Percentiles rank a stretch among this genome's conserved stretches.
Evolutionary conservation across 2,113 vertebrate species (phyloP).

Genomic region (Heterochromis multidens): DNA sequence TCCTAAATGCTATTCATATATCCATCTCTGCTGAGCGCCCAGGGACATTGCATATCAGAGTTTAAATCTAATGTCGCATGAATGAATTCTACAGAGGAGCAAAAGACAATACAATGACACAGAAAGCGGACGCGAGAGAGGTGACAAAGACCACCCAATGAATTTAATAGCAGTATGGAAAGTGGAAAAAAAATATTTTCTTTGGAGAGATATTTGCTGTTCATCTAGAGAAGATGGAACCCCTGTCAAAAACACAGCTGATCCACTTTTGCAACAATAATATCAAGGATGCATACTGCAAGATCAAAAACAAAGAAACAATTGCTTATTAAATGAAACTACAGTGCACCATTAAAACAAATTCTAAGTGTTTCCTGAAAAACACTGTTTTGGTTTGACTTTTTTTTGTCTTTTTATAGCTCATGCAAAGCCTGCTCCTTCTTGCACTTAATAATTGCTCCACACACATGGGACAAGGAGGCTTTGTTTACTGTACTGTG

Average conservation of each 20-base stretch:
- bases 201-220: background rate
- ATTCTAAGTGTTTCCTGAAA: constrained; percentile 10
- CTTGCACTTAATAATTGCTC: constrained; percentile 72
- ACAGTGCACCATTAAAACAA: constrained; percentile 28
- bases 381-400: constrained; percentile 7
- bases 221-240: background rate
- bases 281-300: background rate
- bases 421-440: constrained; percentile 49
- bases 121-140: constrained; percentile 5
- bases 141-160: constrained; percentile 23
- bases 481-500: constrained; percentile 68
- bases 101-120: constrained; percentile 44
- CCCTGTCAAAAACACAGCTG: background rate
- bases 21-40: constrained; percentile 48
- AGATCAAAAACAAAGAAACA: constrained; percentile 3
- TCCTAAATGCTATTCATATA: constrained; percentile 70
- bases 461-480: constrained; percentile 53
- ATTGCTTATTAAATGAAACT: background rate
- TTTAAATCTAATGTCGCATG: constrained; percentile 57
- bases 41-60: constrained; percentile 57
- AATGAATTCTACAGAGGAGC: constrained; percentile 48
- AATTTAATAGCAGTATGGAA: constrained; percentile 31
- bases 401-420: constrained; percentile 40
- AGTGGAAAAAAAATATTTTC: background rate
- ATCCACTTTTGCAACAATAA: background rate